Evolutionary conservation across 2,888 invertebrate species (phyloP), one percentile per base, ranked within the genome.

Genomic region (Aporophyla lueneburgensis): DNA sequence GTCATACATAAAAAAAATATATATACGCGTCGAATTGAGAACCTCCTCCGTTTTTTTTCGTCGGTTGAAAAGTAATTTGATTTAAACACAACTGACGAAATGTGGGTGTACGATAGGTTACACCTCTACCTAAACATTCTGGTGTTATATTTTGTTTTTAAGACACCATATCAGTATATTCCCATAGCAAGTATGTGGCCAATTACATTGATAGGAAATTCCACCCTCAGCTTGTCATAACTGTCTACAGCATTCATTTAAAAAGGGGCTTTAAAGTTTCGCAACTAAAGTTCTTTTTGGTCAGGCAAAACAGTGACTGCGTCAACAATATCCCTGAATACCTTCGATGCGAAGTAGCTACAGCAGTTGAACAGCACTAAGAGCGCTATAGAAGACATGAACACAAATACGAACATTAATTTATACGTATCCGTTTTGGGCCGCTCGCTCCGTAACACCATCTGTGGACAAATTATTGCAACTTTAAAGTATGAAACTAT

Each of bases 331-430:
- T 76, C 61, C 4, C 46, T 66, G n/a, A 65, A 24, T 62, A 68
- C 53, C 49, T 61, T 27, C 1, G 71, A 51, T 1, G 27, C 1
- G 33, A 59, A 21, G n/a, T 33, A 69, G 68, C 27, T 78, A 63
- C 9, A 75, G 27, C 12, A 68, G 46, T 27, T 43, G 54, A 46
- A 74, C 9, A 69, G 33, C 16, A 71, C 33, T 66, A 71, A 43
- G n/a, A 83, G 61, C 14, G 46, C 67, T 67, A 83, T 43, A 27
- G 58, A 66, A 71, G 16, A 72, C 54, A 83, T 72, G 62, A 78
- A 62, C 78, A 88, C 63, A 72, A 89, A 83, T 91, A 92, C 92
- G 89, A 89, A 92, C 92, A 91, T 88, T 85, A 88, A 53, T 86
- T 79, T 83, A 87, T 81, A 87, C 74, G 78, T 83, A 69, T 87